Evolutionary conservation across 1,140 invertebrate species (phyloP), one percentile per base, ranked within the genome.

Genomic region (Temnothorax longispinosus): DNA sequence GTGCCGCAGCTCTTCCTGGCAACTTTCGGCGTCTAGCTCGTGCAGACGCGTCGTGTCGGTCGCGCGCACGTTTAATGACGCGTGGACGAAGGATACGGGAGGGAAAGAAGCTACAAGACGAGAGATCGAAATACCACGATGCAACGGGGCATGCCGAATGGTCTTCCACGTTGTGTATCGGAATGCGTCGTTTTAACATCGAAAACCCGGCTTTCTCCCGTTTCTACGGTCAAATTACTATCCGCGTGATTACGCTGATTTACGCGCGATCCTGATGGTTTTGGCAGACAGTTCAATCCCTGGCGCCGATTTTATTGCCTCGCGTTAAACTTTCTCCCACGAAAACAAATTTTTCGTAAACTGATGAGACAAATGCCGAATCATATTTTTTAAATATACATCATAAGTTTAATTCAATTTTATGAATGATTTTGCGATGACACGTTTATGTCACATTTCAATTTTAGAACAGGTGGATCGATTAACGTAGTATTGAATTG

Each of bases 201-300:
- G 78, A 77, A 72, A 88, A 76, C 74, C 64, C 85, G 91, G 90
- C 92, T 94, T 94, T 94, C 93, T 92, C 92, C 91, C 52, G 88
- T 78, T 71, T 88, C 74, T 84, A 87, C 62, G 90, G 76, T 88
- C 71, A 65, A 71, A 60, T 87, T 88, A 77, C 62, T 80, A 87
- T 87, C 60, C 32, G 88, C 84, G 85, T 72, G 86, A 92, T 93
- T 88, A 86, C 77, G 72, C 74, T 87, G 88, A 93, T 93, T 93
- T 87, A 27, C 27, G 1, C 27, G 27, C 84, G 90, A 93, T 90
- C 89, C 90, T 80, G 27, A 27, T 27, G 85, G 54, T 91, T 91
- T 84, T 89, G 88, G 88, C 91, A 88, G 72, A 87, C 67, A 38
- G 47, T 50, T 47, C 21, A 62, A 69, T 18, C 13, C 32, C 32